phyloP scores from a whole-genome alignment of 2,797 vertebrate genomes.

The Lepilemur septentrionalis region DNA sequence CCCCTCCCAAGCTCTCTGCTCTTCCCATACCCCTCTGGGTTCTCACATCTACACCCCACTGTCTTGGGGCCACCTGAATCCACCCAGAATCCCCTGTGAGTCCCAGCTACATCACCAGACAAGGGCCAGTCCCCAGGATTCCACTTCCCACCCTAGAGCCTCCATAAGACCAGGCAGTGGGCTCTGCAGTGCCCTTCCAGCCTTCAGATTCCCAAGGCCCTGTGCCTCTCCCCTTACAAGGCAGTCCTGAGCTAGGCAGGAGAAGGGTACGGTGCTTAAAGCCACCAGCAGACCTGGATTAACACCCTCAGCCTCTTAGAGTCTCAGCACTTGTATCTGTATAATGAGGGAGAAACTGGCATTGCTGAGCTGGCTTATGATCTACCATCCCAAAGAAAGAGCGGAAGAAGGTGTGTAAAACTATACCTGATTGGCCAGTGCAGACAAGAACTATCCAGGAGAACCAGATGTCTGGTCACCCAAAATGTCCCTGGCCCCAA shows the following conservation, averaged over 20 bases:
- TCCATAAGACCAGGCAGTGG: neutral
- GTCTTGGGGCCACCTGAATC: neutral
- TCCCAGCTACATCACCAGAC: neutral
- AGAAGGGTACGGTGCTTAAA: neutral
- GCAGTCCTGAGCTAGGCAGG: neutral
- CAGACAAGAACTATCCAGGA: too few relatives aligned
- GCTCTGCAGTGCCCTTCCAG: neutral
- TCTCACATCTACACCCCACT: neutral
- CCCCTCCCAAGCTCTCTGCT: accelerated
- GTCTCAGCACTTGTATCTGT: neutral
- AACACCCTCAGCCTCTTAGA: neutral
- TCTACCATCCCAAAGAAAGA: accelerated
- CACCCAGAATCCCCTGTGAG: neutral
- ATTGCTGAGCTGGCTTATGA: too few relatives aligned
- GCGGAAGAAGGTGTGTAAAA: too few relatives aligned
- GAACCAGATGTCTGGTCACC: neutral
- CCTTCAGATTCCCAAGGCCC: too few relatives aligned
- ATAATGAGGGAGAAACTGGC: neutral
- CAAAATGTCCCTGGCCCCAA: neutral
- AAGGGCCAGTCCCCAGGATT: accelerated
- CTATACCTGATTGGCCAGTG: neutral
- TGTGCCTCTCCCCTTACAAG: neutral
- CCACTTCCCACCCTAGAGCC: neutral
- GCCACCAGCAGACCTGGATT: neutral
- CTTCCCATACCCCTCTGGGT: accelerated